Conservation (phyloP, 37 sponge, comb jelly and placozoan genomes). For the Beroe forskalii region DNA sequence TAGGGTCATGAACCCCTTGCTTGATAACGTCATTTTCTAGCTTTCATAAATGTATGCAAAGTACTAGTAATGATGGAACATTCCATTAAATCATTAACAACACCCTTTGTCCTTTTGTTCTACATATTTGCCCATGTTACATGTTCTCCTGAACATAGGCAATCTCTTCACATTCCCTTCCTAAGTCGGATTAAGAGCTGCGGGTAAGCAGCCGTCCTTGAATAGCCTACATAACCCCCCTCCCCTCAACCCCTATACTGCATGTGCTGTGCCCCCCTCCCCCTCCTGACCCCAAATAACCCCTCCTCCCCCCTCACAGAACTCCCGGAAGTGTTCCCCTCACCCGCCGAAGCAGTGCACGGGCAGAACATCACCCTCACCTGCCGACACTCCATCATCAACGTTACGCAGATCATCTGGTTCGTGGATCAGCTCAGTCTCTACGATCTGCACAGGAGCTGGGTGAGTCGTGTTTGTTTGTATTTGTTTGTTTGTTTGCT, state of each 20-base stretch:
- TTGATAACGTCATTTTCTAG: too few species aligned
- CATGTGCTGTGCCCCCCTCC: not conserved
- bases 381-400: slow-evolving; percentile 39
- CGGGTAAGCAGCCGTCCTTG: too few species aligned
- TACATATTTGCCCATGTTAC: too few species aligned
- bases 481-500: too few species aligned
- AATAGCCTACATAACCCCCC: not conserved
- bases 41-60: too few species aligned
- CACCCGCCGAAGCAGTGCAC: not conserved
- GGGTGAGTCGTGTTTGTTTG: slow-evolving; percentile 53
- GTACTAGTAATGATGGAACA: too few species aligned
- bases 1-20: too few species aligned
- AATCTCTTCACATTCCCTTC: too few species aligned
- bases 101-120: too few species aligned
- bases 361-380: slow-evolving; percentile 8
- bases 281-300: not conserved
- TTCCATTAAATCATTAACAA: too few species aligned
- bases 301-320: not conserved
- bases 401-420: slow-evolving; percentile 12
- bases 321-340: not conserved
- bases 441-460: not conserved
- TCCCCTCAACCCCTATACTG: not conserved
- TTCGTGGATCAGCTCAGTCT: slow-evolving; percentile 10
- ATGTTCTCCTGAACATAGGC: too few species aligned
- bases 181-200: too few species aligned